These are phyloP conservation scores for Pachycephala philippinensis DNA, from an alignment of 2,113 vertebrate species.

Conservation along the genomic window DNA sequence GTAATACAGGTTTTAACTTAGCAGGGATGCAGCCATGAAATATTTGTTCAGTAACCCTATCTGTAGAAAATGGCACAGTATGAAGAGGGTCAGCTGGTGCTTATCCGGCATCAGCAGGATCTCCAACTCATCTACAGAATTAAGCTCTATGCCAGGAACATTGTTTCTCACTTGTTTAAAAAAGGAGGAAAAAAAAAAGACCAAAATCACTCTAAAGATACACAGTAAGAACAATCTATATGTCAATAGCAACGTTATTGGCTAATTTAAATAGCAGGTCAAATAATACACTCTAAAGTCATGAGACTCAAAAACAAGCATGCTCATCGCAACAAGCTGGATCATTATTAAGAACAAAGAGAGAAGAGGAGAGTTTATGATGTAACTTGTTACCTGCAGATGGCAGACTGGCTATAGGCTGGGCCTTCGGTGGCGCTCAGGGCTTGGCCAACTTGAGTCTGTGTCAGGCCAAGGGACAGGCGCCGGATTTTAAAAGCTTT, in stretches of 20 bases:
- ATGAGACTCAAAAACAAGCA: neutral
- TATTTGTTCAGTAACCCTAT: constrained; percentile 43
- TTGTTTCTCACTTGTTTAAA: constrained; percentile 41
- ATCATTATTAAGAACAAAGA: neutral
- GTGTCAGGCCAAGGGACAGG: constrained; percentile 97
- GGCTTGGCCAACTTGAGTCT: constrained; percentile 99
- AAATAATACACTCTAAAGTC: neutral
- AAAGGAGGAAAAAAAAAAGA: neutral
- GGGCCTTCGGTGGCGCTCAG: constrained; percentile 97
- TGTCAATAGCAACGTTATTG: neutral
- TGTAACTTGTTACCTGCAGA: constrained; percentile 92
- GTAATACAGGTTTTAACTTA: constrained; percentile 40
- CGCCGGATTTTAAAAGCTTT: constrained; percentile 99
- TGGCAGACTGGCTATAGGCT: constrained; percentile 99
- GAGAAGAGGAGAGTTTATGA: constrained; percentile 34
- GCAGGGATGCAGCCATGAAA: constrained; percentile 53
- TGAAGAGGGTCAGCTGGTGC: constrained; percentile 44
- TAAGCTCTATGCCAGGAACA: constrained; percentile 1
- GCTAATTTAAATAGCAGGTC: neutral
- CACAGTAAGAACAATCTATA: neutral
- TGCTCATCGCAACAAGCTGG: neutral
- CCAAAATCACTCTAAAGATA: neutral
- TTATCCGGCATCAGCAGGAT: constrained; percentile 42
- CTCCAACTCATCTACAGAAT: constrained; percentile 36
- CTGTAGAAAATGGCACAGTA: constrained; percentile 59